Base-by-base conservation (phyloP, 2,113 vertebrate species). In the Stegostoma tigrinum region DNA sequence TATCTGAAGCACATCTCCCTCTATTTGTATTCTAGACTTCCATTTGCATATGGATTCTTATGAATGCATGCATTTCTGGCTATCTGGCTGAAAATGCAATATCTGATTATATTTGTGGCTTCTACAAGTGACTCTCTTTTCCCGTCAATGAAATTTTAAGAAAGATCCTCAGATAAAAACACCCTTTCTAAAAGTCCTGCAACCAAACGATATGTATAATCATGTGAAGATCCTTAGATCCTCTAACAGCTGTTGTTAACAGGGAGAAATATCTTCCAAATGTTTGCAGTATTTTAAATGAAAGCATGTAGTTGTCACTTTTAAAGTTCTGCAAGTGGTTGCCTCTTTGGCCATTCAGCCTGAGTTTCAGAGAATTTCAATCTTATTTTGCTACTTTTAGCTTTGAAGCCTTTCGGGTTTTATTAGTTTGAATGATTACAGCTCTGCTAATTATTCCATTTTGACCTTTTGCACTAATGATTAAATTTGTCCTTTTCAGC, bases 401-500 rank as follows among this genome's bases (percentile, higher is more conserved):
- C 34, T 48, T 6, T 17, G 8, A 89, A 52, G 30, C n/a, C 3
- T 55, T 48, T 21, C 72, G 7, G 24, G 55, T 42, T 72, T 95
- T 12, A 1, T 42, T 95, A 15, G 12, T 21, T n/a, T 80, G 66
- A 78, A n/a, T 38, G 5, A 30, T 95, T 95, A 7, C 30, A 55
- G 55, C 38, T 68, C 15, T 21, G 23, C 3, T 42, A 10, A 38
- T 21, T 80, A 15, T 23, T 38, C 17, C 12, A 66, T n/a, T 38
- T 91, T 34, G 23, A 23, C 38, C n/a, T 93, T 93, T 66, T 66
- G 48, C 38, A 66, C 61, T 66, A 10, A 17, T 61, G 21, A n/a
- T 70, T 48, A 1, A 34, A 45, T 95, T 70, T 21, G 95, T 96
- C 80, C 38, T 96, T 72, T 95, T 0, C 97, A 99, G 99, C 99